phyloP scores from a whole-genome alignment of 1,140 invertebrate species.

The Mamestra configurata region DNA sequence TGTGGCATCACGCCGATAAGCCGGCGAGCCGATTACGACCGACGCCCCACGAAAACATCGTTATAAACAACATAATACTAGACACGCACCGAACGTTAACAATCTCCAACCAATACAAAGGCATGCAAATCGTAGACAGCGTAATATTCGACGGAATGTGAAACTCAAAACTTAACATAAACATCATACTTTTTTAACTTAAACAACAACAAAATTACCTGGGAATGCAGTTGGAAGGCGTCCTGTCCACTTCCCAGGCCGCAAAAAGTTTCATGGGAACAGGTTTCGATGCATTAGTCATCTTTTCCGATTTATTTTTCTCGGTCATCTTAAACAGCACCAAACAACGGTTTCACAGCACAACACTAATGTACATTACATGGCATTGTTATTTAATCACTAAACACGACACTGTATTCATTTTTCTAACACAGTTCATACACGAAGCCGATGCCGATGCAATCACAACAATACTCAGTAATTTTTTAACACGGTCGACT shows the following conservation, averaged over 20 bases:
- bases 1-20: conserved; percentile 46
- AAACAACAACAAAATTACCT: conserved; percentile 90
- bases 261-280: conserved; percentile 99
- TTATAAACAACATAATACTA: conserved; percentile 45
- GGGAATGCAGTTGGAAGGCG: conserved; percentile 98
- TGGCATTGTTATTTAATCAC: conserved; percentile 83
- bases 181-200: conserved; percentile 47
- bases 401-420: conserved; percentile 81
- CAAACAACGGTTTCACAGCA: conserved; percentile 81
- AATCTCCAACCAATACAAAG: conserved; percentile 47
- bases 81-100: conserved; percentile 25
- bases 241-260: conserved; percentile 99
- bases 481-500: conserved; percentile 69
- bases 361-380: conserved; percentile 72
- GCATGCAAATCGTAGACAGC: conserved; percentile 51
- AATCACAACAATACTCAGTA: conserved; percentile 74
- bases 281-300: conserved; percentile 91
- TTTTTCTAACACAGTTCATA: conserved; percentile 68
- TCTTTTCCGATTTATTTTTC: conserved; percentile 88
- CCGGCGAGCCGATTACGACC: conserved; percentile 47
- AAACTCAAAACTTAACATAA: conserved; percentile 63
- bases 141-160: conserved; percentile 35
- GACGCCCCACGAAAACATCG: conserved; percentile 42
- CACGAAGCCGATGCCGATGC: conserved; percentile 65
- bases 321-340: conserved; percentile 86